phyloP scores from a whole-genome alignment of 2,888 invertebrate genomes.

The Aphodius sticticus region DNA sequence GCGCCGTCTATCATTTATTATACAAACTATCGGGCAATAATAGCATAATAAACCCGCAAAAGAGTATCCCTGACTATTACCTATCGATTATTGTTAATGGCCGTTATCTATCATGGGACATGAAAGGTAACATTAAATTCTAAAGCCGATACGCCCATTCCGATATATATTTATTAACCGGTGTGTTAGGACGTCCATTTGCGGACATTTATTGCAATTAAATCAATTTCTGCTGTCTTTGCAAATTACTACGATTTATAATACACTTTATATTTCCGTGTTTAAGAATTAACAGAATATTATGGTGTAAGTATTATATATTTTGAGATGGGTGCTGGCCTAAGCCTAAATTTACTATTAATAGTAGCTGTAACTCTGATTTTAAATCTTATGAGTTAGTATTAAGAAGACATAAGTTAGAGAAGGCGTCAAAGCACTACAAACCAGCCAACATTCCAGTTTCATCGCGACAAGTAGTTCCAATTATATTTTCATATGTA shows the following conservation, averaged over 20 bases:
- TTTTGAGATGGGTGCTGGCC: too few relatives aligned
- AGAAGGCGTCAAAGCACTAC: too few relatives aligned
- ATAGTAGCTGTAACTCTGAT: too few relatives aligned
- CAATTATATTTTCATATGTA: too few relatives aligned
- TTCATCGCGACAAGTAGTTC: too few relatives aligned
- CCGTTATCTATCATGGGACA: not conserved
- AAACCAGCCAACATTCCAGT: too few relatives aligned
- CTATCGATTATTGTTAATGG: constrained; percentile 4
- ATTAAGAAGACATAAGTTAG: too few relatives aligned
- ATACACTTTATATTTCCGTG: not conserved
- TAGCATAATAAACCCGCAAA: not conserved
- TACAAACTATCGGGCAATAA: not conserved
- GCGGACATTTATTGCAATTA: not conserved
- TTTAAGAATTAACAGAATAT: not conserved
- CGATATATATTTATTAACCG: not conserved
- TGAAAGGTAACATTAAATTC: not conserved
- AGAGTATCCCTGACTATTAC: not conserved
- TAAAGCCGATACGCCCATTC: not conserved
- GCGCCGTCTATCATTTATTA: not conserved
- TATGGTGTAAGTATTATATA: not conserved
- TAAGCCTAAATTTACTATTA: too few relatives aligned
- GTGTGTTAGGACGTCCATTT: not conserved
- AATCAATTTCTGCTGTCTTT: not conserved
- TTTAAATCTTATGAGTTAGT: too few relatives aligned
- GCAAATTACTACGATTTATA: not conserved